Percentiles rank a stretch among this genome's conserved stretches.
These are phyloP conservation scores for Phania funesta DNA, from an alignment of 2,888 invertebrate species.

Conservation along the genomic window DNA sequence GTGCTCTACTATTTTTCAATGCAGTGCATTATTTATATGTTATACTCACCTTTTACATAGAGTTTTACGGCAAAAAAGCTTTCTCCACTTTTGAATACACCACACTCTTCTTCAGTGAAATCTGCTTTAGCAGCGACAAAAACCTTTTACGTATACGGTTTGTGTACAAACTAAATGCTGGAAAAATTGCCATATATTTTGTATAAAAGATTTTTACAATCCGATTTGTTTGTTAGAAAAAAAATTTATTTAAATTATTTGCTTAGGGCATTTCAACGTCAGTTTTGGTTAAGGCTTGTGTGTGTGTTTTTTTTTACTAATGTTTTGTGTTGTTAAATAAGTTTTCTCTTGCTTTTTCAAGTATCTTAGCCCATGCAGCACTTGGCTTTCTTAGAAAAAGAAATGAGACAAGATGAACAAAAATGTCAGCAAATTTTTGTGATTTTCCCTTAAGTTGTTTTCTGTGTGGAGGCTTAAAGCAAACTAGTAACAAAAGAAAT, in stretches of 20 bases:
- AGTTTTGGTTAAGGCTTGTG: background rate
- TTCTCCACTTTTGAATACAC: background rate
- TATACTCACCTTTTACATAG: background rate
- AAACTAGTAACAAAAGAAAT: background rate
- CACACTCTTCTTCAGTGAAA: background rate
- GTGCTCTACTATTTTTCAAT: background rate
- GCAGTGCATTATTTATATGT: background rate
- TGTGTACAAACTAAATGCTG: background rate
- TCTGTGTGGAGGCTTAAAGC: background rate
- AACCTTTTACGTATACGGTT: background rate
- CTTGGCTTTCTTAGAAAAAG: background rate
- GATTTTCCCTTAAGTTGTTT: background rate
- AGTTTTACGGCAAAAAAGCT: conserved; percentile 22
- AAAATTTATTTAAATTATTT: background rate
- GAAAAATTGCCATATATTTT: background rate
- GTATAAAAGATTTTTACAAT: background rate
- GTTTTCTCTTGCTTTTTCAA: background rate
- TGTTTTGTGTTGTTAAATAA: background rate
- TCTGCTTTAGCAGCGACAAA: background rate
- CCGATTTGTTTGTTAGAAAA: background rate
- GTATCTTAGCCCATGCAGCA: background rate
- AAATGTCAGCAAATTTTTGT: background rate
- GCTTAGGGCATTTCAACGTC: background rate
- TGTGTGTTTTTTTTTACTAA: background rate
- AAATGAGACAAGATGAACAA: background rate